phyloP scores from a whole-genome alignment of 2,113 vertebrate genomes.

The Nicator chloris region DNA sequence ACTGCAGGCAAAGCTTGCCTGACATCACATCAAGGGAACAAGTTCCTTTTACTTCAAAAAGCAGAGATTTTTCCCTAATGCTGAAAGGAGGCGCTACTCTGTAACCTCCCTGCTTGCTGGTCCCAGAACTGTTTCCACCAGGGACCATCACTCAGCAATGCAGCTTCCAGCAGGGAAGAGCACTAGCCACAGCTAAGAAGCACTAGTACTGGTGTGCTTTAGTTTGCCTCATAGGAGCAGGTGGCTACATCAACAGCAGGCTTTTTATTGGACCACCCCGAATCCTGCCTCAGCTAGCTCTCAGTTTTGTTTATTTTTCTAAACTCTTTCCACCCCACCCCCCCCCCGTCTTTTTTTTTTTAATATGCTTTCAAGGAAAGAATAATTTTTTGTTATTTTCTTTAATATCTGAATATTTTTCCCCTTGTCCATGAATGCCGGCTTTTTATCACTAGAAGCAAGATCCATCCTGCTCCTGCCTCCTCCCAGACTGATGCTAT shows the following conservation, averaged over 20 bases:
- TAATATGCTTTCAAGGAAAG: neutral
- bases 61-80: neutral
- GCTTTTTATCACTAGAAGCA: neutral
- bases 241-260: accelerated
- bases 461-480: neutral
- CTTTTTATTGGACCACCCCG: neutral
- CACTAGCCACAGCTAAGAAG: neutral
- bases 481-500: neutral
- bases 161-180: neutral
- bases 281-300: neutral
- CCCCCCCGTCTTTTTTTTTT: too few relatives aligned
- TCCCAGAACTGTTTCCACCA: neutral
- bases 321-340: too few relatives aligned
- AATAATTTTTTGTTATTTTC: neutral
- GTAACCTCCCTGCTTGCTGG: neutral
- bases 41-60: neutral
- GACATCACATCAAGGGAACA: neutral
- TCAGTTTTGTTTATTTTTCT: neutral
- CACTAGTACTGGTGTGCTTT: accelerated
- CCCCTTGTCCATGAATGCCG: neutral
- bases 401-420: neutral
- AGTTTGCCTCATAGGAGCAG: neutral
- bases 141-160: neutral
- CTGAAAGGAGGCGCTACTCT: neutral
- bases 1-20: neutral